Base-by-base conservation (phyloP, 2,113 vertebrate species). In the Cygnus atratus region DNA sequence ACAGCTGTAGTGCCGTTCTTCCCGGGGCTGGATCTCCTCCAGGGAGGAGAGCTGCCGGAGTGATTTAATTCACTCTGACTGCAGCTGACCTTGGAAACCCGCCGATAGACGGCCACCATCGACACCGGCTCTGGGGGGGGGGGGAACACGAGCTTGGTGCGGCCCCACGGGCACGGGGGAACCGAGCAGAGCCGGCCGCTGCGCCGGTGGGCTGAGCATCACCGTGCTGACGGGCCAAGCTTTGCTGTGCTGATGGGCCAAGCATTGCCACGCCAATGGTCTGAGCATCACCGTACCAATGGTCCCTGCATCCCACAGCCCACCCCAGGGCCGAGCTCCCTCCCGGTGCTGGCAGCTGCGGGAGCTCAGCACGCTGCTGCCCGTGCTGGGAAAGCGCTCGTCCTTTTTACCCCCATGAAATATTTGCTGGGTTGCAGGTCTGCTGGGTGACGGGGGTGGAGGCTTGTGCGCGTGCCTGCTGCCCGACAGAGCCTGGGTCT, bases 31-130 rank as follows among this genome's bases (percentile, higher is more conserved):
- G 91, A 94, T 75, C 84, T 98, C 96, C 98, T 98, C 97, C 97
- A 90, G 98, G 98, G 97, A 98, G 95, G 95, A 93, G 97, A 96
- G 95, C 98, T 96, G 97, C 96, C 39, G 4, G 92, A 96, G 94
- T 98, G 98, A 98, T 97, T 97, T 99, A 97, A 99, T 99, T 97
- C 97, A 63, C 95, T 89, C 95, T 98, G 99, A 99, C 98, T 98
- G 95, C 95, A 79, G 93, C 97, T 98, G 98, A 99, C 98, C 98
- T 99, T 98, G 98, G 97, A 96, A 98, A 97, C 91, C 96, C 77
- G 96, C 97, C 97, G 97, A 90, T 92, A 94, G 86, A 84, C 58
- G 39, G 83, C 83, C 35, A 44, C 94, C 85, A 90, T 50, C 88
- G 72, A 70, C 39, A 50, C 81, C 43, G 79, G 37, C 46, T 52